A percentile compares a stretch with the other conserved stretches of the same genome.
These are phyloP conservation scores for Neotoxoptera formosana DNA, from an alignment of 1,140 invertebrate species.

Conservation along the genomic window DNA sequence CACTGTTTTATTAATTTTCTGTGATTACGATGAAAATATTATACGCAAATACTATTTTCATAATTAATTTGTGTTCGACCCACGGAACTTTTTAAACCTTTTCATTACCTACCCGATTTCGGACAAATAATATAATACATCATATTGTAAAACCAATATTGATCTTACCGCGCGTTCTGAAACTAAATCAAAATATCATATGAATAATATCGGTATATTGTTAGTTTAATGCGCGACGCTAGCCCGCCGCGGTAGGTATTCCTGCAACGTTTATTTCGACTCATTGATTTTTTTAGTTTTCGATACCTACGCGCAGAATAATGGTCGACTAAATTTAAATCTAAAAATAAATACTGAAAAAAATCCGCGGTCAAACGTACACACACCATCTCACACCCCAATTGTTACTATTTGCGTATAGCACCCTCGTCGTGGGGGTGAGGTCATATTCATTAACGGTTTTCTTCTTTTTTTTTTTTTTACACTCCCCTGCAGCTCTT, in stretches of 20 bases:
- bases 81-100: background rate
- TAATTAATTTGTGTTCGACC: background rate
- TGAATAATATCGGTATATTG: background rate
- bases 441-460: slow-evolving; percentile 2
- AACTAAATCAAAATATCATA: background rate
- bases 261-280: background rate
- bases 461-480: slow-evolving; percentile 6
- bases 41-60: too few species aligned
- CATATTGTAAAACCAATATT: background rate
- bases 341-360: background rate
- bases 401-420: background rate
- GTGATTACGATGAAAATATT: too few species aligned
- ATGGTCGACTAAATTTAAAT: background rate
- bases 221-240: too few species aligned
- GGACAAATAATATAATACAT: background rate
- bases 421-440: background rate
- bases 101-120: background rate
- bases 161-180: background rate
- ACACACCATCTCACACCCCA: background rate
- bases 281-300: background rate
- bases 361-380: background rate
- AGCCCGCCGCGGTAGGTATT: too few species aligned
- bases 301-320: background rate
- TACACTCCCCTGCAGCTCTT: too few species aligned
- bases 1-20: background rate